Evolutionary conservation across 37 sponge, comb jelly and placozoan species (phyloP).

Genomic region (Hormiphora californensis): DNA sequence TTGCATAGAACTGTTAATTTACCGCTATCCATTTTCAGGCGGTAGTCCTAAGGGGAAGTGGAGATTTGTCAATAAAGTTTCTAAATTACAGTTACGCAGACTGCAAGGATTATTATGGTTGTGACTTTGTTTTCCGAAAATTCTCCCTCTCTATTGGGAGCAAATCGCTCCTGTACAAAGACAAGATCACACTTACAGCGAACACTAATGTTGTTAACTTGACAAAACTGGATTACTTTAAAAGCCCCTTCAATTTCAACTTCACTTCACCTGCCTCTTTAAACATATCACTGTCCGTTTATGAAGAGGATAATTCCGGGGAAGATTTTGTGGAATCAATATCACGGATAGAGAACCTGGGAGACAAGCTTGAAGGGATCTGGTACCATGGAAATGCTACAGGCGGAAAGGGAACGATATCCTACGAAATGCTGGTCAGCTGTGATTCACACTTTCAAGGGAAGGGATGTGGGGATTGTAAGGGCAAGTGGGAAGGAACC

Average conservation of each 20-base stretch:
- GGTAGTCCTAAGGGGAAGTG: too few species aligned
- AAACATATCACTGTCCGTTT: neutral
- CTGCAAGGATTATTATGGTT: neutral
- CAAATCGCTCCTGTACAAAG: neutral
- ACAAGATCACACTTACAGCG: neutral
- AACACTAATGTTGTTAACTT: neutral
- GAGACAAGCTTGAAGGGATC: too few species aligned
- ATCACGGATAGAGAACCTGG: too few species aligned
- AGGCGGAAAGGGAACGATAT: neutral
- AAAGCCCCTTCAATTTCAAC: neutral
- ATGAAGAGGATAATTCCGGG: neutral
- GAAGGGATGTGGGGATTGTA: neutral
- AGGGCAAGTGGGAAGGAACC: neutral
- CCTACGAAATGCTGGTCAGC: too few species aligned
- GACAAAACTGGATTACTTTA: neutral
- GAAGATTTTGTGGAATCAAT: neutral
- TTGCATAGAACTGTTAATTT: too few species aligned
- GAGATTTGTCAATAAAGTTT: neutral
- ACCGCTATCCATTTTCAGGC: too few species aligned
- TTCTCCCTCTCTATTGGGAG: too few species aligned
- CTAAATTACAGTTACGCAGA: neutral
- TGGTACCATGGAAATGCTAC: too few species aligned
- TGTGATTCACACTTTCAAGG: too few species aligned
- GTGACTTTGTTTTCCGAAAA: slow-evolving; percentile 7
- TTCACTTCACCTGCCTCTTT: neutral